A percentile compares a stretch with the other conserved stretches of the same genome.
Evolutionary conservation across 2,113 vertebrate species (phyloP).

Genomic region (Tamias sibiricus): DNA sequence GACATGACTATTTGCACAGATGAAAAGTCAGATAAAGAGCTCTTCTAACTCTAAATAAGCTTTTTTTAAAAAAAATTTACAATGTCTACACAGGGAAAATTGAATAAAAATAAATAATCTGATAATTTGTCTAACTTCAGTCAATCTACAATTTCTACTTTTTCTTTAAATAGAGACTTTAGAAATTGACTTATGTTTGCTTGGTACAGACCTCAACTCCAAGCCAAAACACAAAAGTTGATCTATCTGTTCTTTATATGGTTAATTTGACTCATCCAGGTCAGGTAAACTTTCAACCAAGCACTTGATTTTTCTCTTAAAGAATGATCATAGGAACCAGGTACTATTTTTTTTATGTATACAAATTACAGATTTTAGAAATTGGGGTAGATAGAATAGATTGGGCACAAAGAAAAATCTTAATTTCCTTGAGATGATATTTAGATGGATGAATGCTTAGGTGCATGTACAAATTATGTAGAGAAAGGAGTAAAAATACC

Average conservation of each 20-base stretch:
- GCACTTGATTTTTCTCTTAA: neutral
- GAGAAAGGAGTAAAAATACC: neutral
- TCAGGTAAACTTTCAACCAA: conserved; percentile 15
- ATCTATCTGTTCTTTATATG: neutral
- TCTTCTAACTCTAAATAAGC: neutral
- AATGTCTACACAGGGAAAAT: neutral
- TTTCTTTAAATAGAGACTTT: neutral
- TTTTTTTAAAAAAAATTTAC: neutral
- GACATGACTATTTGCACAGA: neutral
- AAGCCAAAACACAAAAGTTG: neutral
- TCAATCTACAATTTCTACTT: neutral
- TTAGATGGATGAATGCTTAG: neutral
- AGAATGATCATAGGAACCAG: neutral
- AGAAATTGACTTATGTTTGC: neutral
- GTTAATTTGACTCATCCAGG: neutral
- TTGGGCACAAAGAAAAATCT: neutral
- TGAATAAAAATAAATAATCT: conserved; percentile 38
- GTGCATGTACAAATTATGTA: neutral
- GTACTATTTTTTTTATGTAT: neutral
- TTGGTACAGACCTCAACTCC: neutral
- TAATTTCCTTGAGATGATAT: neutral
- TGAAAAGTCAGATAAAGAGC: neutral
- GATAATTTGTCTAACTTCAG: neutral
- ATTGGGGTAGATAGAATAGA: neutral
- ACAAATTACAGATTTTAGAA: conserved; percentile 9